Conservation (phyloP, 2,113 vertebrate genomes). For the Saccopteryx bilineata region DNA sequence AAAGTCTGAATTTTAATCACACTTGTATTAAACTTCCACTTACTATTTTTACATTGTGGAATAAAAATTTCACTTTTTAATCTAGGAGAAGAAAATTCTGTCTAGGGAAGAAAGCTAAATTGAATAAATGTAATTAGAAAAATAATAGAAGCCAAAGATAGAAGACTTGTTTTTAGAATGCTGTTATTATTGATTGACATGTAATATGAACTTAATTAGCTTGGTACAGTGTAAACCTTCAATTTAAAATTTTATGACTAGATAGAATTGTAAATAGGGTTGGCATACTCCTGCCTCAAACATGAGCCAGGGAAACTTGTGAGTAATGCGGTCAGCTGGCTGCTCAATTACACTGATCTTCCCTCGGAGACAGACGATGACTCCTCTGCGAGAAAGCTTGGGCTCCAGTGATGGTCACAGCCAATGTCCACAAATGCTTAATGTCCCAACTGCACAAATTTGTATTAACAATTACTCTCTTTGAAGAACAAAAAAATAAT, state of each 20-base stretch:
- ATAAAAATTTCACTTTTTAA: conserved; percentile 31
- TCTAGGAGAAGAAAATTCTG: not conserved
- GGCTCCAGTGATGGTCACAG: not conserved
- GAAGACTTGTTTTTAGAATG: conserved; percentile 7
- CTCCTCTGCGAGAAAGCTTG: not conserved
- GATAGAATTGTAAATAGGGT: not conserved
- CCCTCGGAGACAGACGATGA: not conserved
- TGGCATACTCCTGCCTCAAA: not conserved
- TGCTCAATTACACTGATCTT: not conserved
- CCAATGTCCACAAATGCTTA: not conserved
- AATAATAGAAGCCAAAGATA: conserved; percentile 32
- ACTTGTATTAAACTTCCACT: conserved; percentile 14
- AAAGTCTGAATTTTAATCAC: conserved; percentile 15
- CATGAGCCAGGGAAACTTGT: too few relatives aligned
- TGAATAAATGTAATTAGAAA: conserved; percentile 13
- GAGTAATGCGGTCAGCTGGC: not conserved
- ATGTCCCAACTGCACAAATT: not conserved
- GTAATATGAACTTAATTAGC: not conserved
- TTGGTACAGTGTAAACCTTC: not conserved
- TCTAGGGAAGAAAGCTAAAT: not conserved
- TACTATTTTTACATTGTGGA: not conserved
- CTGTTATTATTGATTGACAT: not conserved
- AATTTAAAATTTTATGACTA: not conserved
- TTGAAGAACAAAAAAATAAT: not conserved
- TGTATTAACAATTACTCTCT: not conserved